phyloP scores from a whole-genome alignment of 2,888 invertebrate species.

The Drosophila nr. perissopoda region DNA sequence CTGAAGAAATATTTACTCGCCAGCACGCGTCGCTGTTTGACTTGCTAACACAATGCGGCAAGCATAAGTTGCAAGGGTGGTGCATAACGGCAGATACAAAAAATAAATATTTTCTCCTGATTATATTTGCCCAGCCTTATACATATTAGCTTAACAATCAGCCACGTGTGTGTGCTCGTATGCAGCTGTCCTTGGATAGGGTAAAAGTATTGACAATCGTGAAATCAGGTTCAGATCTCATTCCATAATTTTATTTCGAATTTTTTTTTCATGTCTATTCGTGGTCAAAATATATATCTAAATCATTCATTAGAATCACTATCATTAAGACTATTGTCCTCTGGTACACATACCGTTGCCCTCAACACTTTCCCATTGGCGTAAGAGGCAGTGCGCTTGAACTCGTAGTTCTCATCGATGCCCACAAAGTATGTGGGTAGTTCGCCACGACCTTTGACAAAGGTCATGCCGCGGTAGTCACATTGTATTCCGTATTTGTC shows the following conservation, averaged over 20 bases:
- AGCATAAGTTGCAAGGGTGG: conserved; percentile 13
- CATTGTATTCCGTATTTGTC: conserved; percentile 89
- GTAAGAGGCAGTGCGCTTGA: neutral
- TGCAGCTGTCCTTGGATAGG: conserved; percentile 7
- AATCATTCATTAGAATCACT: neutral
- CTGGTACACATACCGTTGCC: neutral
- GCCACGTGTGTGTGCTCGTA: conserved; percentile 32
- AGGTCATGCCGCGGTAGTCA: conserved; percentile 88
- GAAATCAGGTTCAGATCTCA: neutral
- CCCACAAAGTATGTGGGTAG: conserved; percentile 91
- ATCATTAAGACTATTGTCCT: neutral
- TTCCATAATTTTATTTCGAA: neutral
- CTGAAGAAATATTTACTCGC: conserved; percentile 50
- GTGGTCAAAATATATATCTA: neutral
- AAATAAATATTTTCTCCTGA: conserved; percentile 24
- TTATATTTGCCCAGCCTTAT: conserved; percentile 50
- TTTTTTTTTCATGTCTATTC: neutral
- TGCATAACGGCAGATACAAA: neutral
- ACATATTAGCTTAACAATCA: conserved; percentile 31
- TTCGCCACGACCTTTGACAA: conserved; percentile 89
- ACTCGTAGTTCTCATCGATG: conserved; percentile 87
- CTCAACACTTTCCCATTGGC: neutral
- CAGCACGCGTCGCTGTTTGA: conserved; percentile 52
- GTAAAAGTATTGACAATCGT: conserved; percentile 12
- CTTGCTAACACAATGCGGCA: conserved; percentile 5